Conservation (phyloP, 2,888 invertebrate species). For the Rotaria macrura region DNA sequence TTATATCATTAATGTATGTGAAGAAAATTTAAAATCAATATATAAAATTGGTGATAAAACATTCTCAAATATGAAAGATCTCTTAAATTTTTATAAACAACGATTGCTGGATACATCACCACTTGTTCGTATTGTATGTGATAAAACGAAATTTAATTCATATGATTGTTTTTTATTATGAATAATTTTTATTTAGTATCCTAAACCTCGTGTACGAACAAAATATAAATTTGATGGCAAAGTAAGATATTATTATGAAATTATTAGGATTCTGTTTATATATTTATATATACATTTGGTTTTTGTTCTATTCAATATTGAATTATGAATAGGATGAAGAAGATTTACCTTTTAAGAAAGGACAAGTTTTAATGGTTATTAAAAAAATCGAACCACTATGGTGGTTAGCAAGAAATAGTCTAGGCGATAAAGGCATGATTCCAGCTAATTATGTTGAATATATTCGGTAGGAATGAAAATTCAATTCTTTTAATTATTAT, state of each 20-base stretch:
- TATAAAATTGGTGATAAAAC: slow-evolving; percentile 88
- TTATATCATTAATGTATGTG: slow-evolving; percentile 86
- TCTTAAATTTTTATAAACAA: slow-evolving; percentile 82
- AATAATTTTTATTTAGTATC: slow-evolving; percentile 52
- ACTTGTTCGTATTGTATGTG: slow-evolving; percentile 63
- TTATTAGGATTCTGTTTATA: background rate
- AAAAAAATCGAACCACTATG: slow-evolving; percentile 93
- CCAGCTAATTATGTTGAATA: slow-evolving; percentile 77
- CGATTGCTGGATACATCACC: slow-evolving; percentile 93
- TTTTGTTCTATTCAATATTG: background rate
- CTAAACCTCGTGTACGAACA: slow-evolving; percentile 73
- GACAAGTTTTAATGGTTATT: slow-evolving; percentile 79
- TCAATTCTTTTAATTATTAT: background rate
- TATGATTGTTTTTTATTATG: no score
- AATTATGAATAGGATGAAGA: slow-evolving; percentile 75
- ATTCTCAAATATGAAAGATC: slow-evolving; percentile 76
- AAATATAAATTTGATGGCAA: slow-evolving; percentile 86
- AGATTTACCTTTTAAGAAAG: slow-evolving; percentile 85
- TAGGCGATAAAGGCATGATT: slow-evolving; percentile 78
- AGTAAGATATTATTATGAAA: slow-evolving; percentile 55
- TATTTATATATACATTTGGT: no score
- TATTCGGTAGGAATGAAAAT: background rate
- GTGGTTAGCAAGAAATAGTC: slow-evolving; percentile 87
- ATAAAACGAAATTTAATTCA: no score
- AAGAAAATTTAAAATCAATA: slow-evolving; percentile 55